A percentile compares a stretch with the other conserved stretches of the same genome.
These are phyloP conservation scores for Lottia gigantea DNA, from an alignment of 2,888 invertebrate species.

Conservation along the genomic window DNA sequence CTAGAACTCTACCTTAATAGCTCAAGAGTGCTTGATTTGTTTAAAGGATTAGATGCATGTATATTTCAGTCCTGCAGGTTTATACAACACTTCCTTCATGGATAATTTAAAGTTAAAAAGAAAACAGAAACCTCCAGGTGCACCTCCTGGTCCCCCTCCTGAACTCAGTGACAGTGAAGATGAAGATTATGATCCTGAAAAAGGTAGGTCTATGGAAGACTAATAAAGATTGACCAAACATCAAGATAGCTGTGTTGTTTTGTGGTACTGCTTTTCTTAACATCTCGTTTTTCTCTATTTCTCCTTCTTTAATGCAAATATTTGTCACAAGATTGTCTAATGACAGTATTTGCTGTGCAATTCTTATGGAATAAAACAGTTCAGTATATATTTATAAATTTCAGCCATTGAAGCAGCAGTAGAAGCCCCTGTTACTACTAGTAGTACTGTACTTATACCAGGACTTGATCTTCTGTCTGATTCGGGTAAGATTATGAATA, in stretches of 20 bases:
- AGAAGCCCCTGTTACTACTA: conserved; percentile 3
- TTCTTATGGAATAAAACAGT: no score
- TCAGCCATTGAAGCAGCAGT: background rate
- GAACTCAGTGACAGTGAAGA: conserved; percentile 66
- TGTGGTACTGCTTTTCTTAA: no score
- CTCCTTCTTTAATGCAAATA: no score
- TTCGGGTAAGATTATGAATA: conserved; percentile 74
- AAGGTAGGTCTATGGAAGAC: conserved; percentile 35
- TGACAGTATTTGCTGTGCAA: no score
- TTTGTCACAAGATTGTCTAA: no score
- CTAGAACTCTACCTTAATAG: no score
- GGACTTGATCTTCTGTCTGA: conserved; percentile 90
- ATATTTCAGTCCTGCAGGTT: conserved; percentile 18
- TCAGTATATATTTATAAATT: background rate
- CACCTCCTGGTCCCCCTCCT: conserved; percentile 67
- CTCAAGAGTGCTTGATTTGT: no score
- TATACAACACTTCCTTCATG: conserved; percentile 7
- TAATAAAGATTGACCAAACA: no score
- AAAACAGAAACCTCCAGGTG: conserved; percentile 61
- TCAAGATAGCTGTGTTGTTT: no score
- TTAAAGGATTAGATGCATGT: no score
- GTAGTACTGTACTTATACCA: conserved; percentile 18
- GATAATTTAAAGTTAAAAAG: conserved; percentile 20
- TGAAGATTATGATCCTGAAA: conserved; percentile 59
- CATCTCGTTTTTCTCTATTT: no score